A percentile compares a stretch with the other conserved stretches of the same genome.
Evolutionary conservation across 2,113 vertebrate species (phyloP).

Genomic region (Atractosteus spatula): DNA sequence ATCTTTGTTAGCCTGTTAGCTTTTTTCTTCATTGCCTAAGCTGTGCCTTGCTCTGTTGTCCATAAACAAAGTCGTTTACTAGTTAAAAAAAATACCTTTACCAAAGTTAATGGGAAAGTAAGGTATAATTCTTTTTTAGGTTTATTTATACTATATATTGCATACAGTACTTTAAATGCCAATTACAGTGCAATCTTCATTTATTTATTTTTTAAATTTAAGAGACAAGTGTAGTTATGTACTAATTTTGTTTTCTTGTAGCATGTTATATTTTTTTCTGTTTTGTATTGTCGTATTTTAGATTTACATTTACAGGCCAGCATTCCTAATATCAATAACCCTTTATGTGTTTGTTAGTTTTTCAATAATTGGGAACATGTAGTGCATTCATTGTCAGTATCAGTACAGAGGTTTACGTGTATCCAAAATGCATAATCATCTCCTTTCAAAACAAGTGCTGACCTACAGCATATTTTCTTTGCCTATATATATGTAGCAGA

Average conservation of each 20-base stretch:
- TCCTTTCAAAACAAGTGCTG: constrained; percentile 74
- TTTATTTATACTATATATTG: constrained; percentile 99
- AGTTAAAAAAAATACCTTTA: constrained; percentile 84
- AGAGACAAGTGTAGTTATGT: constrained; percentile 95
- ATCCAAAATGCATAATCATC: constrained; percentile 85
- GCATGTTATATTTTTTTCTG: constrained; percentile 81
- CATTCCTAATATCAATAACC: constrained; percentile 91
- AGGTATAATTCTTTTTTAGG: constrained; percentile 87
- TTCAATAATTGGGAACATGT: constrained; percentile 81
- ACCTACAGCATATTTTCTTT: constrained; percentile 73
- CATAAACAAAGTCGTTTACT: constrained; percentile 84
- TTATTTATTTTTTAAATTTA: constrained; percentile 98
- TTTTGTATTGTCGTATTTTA: constrained; percentile 87
- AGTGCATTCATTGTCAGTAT: constrained; percentile 81
- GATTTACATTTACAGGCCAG: constrained; percentile 85
- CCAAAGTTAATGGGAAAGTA: constrained; percentile 95
- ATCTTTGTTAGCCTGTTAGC: constrained; percentile 26
- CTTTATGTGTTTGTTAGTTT: constrained; percentile 75
- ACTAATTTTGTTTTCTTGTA: constrained; percentile 85
- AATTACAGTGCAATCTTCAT: constrained; percentile 99
- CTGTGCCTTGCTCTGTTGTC: constrained; percentile 82
- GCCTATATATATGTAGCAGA: constrained; percentile 86
- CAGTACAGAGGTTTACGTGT: constrained; percentile 84
- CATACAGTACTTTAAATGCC: constrained; percentile 99
- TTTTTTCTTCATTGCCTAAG: constrained; percentile 54